Evolutionary conservation across 2,797 vertebrate species (phyloP).

Genomic region (Diplodus sargus): DNA sequence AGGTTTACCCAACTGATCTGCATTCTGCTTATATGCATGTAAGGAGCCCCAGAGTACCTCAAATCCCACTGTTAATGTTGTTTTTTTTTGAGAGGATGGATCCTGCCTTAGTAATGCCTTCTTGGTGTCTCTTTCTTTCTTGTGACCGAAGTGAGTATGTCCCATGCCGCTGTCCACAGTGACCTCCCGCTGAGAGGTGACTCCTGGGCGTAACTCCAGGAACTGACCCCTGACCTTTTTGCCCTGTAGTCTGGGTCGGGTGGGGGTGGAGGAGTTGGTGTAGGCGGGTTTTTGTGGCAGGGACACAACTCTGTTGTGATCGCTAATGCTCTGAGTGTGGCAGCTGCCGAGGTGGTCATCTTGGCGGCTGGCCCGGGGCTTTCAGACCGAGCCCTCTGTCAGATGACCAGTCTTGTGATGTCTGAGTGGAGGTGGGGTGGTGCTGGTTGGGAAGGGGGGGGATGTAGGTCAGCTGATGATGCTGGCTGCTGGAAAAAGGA

Average conservation of each 20-base stretch:
- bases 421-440: constrained; percentile 47
- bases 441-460: constrained; percentile 28
- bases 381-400: constrained; percentile 45
- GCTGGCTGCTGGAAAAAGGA: constrained; percentile 44
- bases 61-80: not conserved
- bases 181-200: constrained; percentile 23
- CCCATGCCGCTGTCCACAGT: constrained; percentile 7
- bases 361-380: constrained; percentile 11
- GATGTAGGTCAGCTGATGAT: constrained; percentile 65
- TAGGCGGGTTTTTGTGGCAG: not conserved
- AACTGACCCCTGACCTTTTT: constrained; percentile 53
- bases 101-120: not conserved
- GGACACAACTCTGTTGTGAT: not conserved
- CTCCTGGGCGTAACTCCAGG: constrained; percentile 20
- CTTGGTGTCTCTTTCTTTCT: not conserved
- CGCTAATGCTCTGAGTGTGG: constrained; percentile 10
- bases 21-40: too few species aligned
- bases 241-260: constrained; percentile 5
- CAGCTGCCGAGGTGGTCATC: constrained; percentile 44
- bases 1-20: constrained; percentile 1
- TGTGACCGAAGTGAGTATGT: constrained; percentile 21
- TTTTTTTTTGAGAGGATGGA: not conserved
- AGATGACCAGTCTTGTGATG: constrained; percentile 81
- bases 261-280: not conserved
- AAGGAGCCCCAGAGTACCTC: not conserved